Evolutionary conservation across 2,888 invertebrate species (phyloP).

Genomic region (Anorthoa munda): DNA sequence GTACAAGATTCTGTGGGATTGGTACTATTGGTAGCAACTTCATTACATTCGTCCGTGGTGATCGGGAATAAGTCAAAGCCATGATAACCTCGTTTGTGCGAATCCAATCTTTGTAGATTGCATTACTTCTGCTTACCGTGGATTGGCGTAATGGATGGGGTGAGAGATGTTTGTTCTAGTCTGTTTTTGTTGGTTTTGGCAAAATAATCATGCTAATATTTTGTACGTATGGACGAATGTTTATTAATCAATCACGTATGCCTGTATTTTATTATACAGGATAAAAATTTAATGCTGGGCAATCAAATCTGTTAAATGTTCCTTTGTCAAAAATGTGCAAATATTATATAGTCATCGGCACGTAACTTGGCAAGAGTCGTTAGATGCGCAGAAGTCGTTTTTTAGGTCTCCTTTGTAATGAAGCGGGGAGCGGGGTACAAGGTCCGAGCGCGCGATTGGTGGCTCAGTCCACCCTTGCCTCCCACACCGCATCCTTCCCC

Average conservation of each 20-base stretch:
- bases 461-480: too few species aligned
- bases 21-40: constrained; percentile 54
- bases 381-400: too few species aligned
- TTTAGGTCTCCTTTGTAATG: too few species aligned
- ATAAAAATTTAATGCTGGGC: background rate
- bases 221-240: background rate
- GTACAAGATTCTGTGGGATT: constrained; percentile 38
- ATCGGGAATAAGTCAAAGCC: constrained; percentile 64
- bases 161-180: constrained; percentile 12
- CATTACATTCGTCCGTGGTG: constrained; percentile 58
- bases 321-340: background rate
- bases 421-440: too few species aligned
- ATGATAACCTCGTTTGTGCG: constrained; percentile 59
- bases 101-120: constrained; percentile 64
- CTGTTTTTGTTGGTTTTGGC: constrained; percentile 29
- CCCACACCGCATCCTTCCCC: too few species aligned
- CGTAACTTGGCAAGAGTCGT: too few species aligned
- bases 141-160: constrained; percentile 46
- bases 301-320: background rate
- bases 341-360: too few species aligned
- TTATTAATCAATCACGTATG: too few species aligned
- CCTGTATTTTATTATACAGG: background rate
- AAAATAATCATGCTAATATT: background rate
- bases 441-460: too few species aligned
- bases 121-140: constrained; percentile 61